Percentiles rank a stretch among this genome's conserved stretches.
Evolutionary conservation across 2,797 vertebrate species (phyloP).

Genomic region (Balearica regulorum): DNA sequence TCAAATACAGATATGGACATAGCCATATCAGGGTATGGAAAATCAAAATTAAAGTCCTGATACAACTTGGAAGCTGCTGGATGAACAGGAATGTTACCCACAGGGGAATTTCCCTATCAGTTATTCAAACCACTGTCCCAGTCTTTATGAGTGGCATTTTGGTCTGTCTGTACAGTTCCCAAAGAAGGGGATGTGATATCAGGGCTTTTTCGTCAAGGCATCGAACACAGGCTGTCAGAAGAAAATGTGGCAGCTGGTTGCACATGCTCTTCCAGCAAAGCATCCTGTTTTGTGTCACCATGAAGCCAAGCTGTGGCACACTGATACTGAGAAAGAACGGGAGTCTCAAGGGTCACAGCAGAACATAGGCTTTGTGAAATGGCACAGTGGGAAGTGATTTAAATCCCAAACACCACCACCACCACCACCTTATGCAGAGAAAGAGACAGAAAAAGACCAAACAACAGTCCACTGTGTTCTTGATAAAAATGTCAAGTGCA

Average conservation of each 20-base stretch:
- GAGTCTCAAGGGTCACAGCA: neutral
- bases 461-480: neutral
- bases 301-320: neutral
- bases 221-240: neutral
- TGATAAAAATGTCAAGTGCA: neutral
- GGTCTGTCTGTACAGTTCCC: neutral
- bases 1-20: neutral
- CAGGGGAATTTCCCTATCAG: neutral
- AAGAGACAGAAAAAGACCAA: neutral
- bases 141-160: neutral
- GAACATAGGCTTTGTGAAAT: neutral
- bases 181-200: neutral
- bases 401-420: neutral
- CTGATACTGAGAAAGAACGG: neutral
- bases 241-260: neutral
- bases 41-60: neutral
- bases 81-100: neutral
- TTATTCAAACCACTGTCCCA: neutral
- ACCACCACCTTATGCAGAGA: neutral
- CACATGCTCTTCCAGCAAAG: neutral
- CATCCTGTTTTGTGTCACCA: conserved; percentile 12
- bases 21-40: neutral
- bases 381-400: neutral
- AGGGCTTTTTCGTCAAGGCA: neutral
- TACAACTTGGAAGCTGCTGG: neutral